Evolutionary conservation across 2,113 vertebrate species (phyloP), one percentile per base, ranked within the genome.

Genomic region (Laticauda laticaudata): DNA sequence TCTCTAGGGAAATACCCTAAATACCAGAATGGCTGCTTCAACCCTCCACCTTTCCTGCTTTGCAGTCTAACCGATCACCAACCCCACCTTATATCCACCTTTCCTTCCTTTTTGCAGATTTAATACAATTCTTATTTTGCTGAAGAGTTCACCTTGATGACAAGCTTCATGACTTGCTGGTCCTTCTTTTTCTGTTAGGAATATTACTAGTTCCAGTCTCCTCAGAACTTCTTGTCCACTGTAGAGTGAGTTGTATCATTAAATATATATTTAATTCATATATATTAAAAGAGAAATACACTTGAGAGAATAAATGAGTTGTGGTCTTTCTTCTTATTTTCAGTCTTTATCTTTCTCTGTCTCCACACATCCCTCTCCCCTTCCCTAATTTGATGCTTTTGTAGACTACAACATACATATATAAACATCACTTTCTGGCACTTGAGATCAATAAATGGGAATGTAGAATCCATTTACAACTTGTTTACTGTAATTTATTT

Each of bases 251-350:
- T 9, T 45, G 24, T n/a, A 69, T 20, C 29, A 20, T 39, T 39
- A 39, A 39, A 39, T 39, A 39, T 39, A 39, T 39, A 39, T 5
- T 75, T 1, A 29, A 64, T 87, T 43, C n/a, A 51, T 87, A 43
- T 64, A 23, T 18, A 57, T 48, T 18, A 23, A 1, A 86, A 14
- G 39, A 1, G 2, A 75, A 7, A 6, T 93, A 0, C 75, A n/a
- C 1, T 93, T 69, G 94, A 2, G 91, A 2, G 45, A 95, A 94
- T 18, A 56, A 93, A 92, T 34, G 91, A 20, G 29, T 1, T 75
- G 4, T 55, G 15, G 2, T 69, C 10, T 88, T 39, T 43, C 26
- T 56, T 45, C 23, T 51, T 51, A 51, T 51, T 51, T 9, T 51
- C 48, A 0, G 8, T 51, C 8, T 51, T 51, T 51, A 51, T 51